These are phyloP conservation scores for Pyralis farinalis DNA, from an alignment of 2,888 invertebrate genomes.

Conservation along the genomic window DNA sequence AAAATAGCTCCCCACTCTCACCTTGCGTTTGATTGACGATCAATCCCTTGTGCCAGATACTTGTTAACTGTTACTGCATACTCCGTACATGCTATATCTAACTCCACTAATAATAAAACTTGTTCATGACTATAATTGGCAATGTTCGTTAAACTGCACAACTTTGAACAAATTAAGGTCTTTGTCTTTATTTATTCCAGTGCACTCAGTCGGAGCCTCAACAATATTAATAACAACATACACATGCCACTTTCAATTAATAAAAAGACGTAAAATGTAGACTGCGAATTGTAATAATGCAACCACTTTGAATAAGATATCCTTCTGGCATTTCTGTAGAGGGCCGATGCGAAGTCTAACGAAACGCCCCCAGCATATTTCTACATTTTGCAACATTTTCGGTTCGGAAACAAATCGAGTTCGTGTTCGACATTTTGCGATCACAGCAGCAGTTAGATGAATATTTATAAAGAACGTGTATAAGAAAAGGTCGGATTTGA, in stretches of 20 bases:
- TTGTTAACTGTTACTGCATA: constrained; percentile 65
- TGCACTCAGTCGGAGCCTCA: neutral
- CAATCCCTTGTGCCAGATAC: constrained; percentile 79
- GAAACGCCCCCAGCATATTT: constrained; percentile 52
- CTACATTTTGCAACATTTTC: constrained; percentile 63
- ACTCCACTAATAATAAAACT: constrained; percentile 17
- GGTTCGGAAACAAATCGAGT: constrained; percentile 69
- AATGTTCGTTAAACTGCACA: constrained; percentile 1
- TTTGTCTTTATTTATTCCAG: neutral
- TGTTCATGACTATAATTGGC: constrained; percentile 5
- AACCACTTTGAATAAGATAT: constrained; percentile 37
- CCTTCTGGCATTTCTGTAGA: constrained; percentile 35
- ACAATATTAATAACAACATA: neutral
- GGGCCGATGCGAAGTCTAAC: constrained; percentile 32
- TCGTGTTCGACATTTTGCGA: constrained; percentile 79
- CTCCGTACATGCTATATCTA: constrained; percentile 42
- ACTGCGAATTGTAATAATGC: constrained; percentile 32
- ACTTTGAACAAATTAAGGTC: neutral
- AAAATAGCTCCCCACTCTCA: constrained; percentile 78
- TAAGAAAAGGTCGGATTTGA: constrained; percentile 79
- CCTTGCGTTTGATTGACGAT: constrained; percentile 81
- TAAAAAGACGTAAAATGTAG: no score
- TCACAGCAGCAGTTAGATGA: constrained; percentile 71
- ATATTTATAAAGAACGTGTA: constrained; percentile 79
- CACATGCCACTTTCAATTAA: neutral